Evolutionary conservation across 2,113 vertebrate genomes (phyloP).

Genomic region (Puntigrus tetrazona): DNA sequence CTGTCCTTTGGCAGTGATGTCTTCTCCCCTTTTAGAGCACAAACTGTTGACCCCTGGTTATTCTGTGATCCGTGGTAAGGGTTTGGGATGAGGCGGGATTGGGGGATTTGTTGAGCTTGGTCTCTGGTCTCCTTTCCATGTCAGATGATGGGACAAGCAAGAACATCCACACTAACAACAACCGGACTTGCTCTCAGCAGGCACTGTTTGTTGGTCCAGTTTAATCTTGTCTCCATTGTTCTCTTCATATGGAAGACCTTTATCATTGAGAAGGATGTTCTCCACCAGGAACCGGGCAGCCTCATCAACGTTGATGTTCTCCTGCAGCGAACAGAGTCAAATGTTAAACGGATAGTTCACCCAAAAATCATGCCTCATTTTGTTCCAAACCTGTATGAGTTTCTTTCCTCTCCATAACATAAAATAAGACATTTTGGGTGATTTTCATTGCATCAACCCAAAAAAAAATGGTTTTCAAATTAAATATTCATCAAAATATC

Average conservation of each 20-base stretch:
- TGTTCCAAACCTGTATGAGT: not conserved
- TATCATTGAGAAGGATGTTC: constrained; percentile 88
- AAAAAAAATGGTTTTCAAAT: not conserved
- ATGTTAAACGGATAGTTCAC: not conserved
- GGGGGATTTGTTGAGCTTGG: constrained; percentile 13
- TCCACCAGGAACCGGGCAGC: constrained; percentile 95
- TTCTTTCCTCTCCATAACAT: not conserved
- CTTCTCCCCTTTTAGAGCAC: constrained; percentile 1
- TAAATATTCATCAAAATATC: not conserved
- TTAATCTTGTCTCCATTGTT: constrained; percentile 84
- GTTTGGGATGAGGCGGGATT: not conserved
- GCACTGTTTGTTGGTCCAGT: constrained; percentile 80
- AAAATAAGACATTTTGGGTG: not conserved
- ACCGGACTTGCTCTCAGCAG: constrained; percentile 86
- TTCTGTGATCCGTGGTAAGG: not conserved
- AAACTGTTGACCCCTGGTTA: not conserved
- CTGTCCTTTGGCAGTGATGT: not conserved
- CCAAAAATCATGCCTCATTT: not conserved
- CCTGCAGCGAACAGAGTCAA: constrained; percentile 72
- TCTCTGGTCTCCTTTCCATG: not conserved
- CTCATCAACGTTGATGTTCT: constrained; percentile 96
- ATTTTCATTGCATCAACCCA: not conserved
- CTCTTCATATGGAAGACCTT: constrained; percentile 86
- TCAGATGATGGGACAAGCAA: constrained; percentile 21
- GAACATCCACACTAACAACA: constrained; percentile 83